phyloP scores from a whole-genome alignment of 1,140 invertebrate species.

The Himalopsyche phryganea region DNA sequence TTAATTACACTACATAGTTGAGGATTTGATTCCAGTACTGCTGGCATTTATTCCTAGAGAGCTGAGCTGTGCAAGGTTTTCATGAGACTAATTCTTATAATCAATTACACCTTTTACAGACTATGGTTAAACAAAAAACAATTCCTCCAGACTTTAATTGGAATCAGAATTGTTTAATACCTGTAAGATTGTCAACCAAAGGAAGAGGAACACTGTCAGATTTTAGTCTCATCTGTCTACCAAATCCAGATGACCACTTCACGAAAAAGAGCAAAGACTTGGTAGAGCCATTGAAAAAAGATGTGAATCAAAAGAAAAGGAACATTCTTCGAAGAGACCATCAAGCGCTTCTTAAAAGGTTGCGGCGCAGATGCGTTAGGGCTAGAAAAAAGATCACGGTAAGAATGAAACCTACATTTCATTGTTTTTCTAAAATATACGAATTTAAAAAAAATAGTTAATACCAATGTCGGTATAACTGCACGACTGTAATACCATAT shows the following conservation, averaged over 20 bases:
- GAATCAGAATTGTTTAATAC: slow-evolving; percentile 50
- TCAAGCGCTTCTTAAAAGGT: slow-evolving; percentile 55
- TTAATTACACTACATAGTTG: no score
- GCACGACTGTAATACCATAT: no score
- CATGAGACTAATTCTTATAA: no score
- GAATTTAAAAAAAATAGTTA: no score
- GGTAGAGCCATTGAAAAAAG: slow-evolving; percentile 56
- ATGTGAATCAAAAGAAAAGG: slow-evolving; percentile 57
- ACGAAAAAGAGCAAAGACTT: slow-evolving; percentile 42
- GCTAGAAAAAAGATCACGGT: slow-evolving; percentile 45
- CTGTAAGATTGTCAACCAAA: slow-evolving; percentile 50
- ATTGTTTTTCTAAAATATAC: neutral
- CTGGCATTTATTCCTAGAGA: no score
- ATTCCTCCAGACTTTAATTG: slow-evolving; percentile 10
- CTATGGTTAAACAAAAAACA: slow-evolving; percentile 19
- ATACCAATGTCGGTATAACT: no score
- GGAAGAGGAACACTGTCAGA: slow-evolving; percentile 49
- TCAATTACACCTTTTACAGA: slow-evolving; percentile 20
- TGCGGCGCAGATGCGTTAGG: slow-evolving; percentile 55
- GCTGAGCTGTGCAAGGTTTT: no score
- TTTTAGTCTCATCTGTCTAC: slow-evolving; percentile 65
- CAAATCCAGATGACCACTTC: slow-evolving; percentile 52
- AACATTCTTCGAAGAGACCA: slow-evolving; percentile 58
- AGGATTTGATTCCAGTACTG: no score
- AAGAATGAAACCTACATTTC: slow-evolving; percentile 13